These are phyloP conservation scores for Cepphus grylle DNA, from an alignment of 2,113 vertebrate genomes.

Conservation along the genomic window DNA sequence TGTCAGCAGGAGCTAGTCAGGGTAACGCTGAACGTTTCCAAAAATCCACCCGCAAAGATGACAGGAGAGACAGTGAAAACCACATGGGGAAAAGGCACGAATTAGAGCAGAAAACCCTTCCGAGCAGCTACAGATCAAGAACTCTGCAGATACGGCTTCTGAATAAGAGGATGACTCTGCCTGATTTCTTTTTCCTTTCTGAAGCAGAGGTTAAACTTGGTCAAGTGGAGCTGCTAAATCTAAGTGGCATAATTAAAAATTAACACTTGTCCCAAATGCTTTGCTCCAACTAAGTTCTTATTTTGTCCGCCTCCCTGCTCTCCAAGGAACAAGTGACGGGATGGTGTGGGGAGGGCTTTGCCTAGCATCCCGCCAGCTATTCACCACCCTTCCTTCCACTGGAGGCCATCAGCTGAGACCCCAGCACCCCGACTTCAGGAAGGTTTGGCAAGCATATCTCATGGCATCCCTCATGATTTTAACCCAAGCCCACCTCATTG, in stretches of 20 bases:
- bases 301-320: neutral
- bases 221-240: neutral
- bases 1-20: neutral
- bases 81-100: neutral
- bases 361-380: neutral
- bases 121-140: neutral
- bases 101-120: slow-evolving; percentile 11
- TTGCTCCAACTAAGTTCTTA: neutral
- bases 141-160: neutral
- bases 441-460: neutral
- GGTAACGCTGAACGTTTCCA: neutral
- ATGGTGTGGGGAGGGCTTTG: neutral
- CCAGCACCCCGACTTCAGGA: neutral
- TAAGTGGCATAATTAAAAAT: slow-evolving; percentile 17
- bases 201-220: neutral
- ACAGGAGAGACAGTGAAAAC: neutral
- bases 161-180: neutral
- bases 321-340: neutral
- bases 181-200: neutral
- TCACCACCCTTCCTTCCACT: neutral
- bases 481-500: neutral
- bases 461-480: fast-evolving
- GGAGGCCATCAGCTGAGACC: neutral
- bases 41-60: neutral
- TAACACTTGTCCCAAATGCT: neutral